phyloP scores from a whole-genome alignment of 1,140 invertebrate genomes.

The Harlomillsia oculata region DNA sequence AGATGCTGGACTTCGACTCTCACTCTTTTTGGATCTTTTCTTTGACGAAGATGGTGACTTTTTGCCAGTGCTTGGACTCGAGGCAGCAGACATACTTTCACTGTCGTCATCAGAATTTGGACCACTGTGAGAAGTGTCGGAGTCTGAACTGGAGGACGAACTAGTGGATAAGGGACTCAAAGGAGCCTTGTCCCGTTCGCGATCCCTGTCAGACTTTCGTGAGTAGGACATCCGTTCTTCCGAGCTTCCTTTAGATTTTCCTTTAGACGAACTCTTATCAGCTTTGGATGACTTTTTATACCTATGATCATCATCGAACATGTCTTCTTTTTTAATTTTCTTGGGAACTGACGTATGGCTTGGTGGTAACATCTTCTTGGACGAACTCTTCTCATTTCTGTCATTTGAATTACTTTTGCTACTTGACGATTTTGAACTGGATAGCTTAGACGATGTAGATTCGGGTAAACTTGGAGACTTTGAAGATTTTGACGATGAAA shows the following conservation, averaged over 20 bases:
- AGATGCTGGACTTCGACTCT: constrained; percentile 18
- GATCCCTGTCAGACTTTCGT: neutral
- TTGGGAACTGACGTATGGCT: constrained; percentile 33
- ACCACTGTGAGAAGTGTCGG: constrained; percentile 11
- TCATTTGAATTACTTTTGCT: constrained; percentile 9
- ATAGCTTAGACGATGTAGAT: constrained; percentile 12
- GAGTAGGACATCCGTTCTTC: constrained; percentile 6
- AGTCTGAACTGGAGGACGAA: constrained; percentile 20
- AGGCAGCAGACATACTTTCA: constrained; percentile 5
- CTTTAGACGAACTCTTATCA: constrained; percentile 5
- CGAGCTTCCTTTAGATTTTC: constrained; percentile 4
- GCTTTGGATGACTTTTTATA: neutral
- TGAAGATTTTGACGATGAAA: constrained; percentile 17
- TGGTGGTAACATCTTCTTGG: constrained; percentile 34
- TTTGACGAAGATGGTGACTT: neutral
- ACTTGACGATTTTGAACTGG: constrained; percentile 14
- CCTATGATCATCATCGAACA: neutral
- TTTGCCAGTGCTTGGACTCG: neutral
- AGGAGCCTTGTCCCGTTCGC: neutral
- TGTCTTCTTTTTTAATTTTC: constrained; percentile 32
- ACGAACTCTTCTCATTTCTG: constrained; percentile 18
- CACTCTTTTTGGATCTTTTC: constrained; percentile 14
- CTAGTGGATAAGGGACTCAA: constrained; percentile 22
- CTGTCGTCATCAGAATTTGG: constrained; percentile 28
- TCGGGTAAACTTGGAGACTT: constrained; percentile 7